phyloP scores from a whole-genome alignment of 2,113 vertebrate genomes.

The Leptocoma aspasia region DNA sequence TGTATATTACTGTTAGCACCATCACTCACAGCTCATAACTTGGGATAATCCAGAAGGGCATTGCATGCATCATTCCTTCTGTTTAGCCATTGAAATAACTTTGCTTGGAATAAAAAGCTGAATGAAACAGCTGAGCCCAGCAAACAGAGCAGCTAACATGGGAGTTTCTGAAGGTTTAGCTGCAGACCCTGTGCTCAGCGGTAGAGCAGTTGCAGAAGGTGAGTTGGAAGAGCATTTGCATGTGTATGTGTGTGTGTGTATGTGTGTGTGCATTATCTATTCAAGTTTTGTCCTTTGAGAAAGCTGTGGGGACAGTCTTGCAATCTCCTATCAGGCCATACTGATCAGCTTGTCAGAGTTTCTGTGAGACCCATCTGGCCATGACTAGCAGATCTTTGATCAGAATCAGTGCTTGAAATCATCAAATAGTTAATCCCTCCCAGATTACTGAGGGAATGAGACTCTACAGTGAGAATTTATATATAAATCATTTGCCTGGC shows the following conservation, averaged over 20 bases:
- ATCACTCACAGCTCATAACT: slow-evolving; percentile 14
- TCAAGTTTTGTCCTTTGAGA: neutral
- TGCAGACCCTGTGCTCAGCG: neutral
- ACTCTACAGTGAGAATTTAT: neutral
- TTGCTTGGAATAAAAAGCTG: slow-evolving; percentile 28
- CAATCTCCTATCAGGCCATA: neutral
- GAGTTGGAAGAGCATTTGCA: neutral
- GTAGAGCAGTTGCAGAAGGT: neutral
- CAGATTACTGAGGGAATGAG: slow-evolving; percentile 23
- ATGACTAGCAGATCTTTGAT: slow-evolving; percentile 22
- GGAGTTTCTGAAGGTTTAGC: neutral
- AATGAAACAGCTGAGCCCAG: slow-evolving; percentile 50
- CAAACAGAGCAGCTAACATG: slow-evolving; percentile 31
- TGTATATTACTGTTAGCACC: slow-evolving; percentile 27
- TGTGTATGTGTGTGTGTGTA: neutral
- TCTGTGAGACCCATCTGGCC: slow-evolving; percentile 29
- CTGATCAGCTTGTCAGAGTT: neutral
- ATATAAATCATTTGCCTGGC: neutral
- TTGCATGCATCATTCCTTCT: neutral
- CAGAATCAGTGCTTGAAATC: slow-evolving; percentile 35
- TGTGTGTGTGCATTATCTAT: neutral
- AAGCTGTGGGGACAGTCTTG: neutral
- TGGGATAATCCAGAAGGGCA: slow-evolving; percentile 19
- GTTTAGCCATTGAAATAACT: slow-evolving; percentile 44
- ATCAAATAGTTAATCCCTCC: slow-evolving; percentile 37